These are phyloP conservation scores for Drosophila lowei DNA, from an alignment of 1,140 invertebrate genomes.

Conservation along the genomic window DNA sequence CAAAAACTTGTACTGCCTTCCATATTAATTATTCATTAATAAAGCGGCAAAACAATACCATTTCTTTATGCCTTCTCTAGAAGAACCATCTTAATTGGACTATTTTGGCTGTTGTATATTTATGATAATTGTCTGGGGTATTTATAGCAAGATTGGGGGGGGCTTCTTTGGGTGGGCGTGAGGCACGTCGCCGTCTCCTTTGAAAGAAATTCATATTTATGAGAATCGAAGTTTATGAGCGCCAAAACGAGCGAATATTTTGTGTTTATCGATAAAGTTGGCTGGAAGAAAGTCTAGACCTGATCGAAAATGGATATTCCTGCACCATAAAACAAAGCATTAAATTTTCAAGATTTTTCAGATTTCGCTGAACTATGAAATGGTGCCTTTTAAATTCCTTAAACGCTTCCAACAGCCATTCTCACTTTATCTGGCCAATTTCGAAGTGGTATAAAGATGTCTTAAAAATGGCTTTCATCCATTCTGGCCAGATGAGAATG, in stretches of 20 bases:
- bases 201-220: slow-evolving; percentile 48
- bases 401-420: not conserved
- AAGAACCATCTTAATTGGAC: slow-evolving; percentile 47
- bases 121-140: slow-evolving; percentile 54
- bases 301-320: slow-evolving; percentile 18
- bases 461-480: slow-evolving; percentile 11
- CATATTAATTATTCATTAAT: slow-evolving; percentile 71
- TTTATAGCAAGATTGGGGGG: slow-evolving; percentile 12
- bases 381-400: not conserved
- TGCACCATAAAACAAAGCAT: not conserved
- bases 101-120: slow-evolving; percentile 37
- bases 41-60: slow-evolving; percentile 14
- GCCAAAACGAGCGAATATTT: slow-evolving; percentile 39
- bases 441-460: slow-evolving; percentile 4
- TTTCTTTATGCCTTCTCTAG: slow-evolving; percentile 23
- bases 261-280: slow-evolving; percentile 33
- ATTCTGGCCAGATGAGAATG: slow-evolving; percentile 10
- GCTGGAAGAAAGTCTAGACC: slow-evolving; percentile 51
- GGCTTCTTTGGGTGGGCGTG: slow-evolving; percentile 10
- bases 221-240: slow-evolving; percentile 29
- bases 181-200: slow-evolving; percentile 11
- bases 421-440: not conserved
- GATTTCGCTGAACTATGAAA: not conserved
- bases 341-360: not conserved
- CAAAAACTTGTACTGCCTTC: slow-evolving; percentile 44